Conservation (phyloP, 2,888 invertebrate species). For the Glaucopsyche alexis region DNA sequence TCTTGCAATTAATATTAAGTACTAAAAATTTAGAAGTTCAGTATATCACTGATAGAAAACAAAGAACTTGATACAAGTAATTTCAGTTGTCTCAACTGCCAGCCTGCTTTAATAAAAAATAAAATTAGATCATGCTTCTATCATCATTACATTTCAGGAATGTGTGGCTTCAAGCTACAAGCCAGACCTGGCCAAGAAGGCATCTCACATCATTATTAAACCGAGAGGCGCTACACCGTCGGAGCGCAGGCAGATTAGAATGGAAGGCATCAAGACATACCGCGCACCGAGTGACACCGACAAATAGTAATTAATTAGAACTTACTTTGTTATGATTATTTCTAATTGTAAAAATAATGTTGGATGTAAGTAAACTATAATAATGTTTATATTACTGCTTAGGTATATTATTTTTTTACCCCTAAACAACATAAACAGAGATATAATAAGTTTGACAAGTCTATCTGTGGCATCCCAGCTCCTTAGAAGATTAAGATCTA, state of each 20-base stretch:
- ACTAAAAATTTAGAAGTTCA: too few relatives aligned
- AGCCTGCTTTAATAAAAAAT: too few relatives aligned
- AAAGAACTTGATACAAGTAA: too few relatives aligned
- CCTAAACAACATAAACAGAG: too few relatives aligned
- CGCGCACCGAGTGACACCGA: constrained; percentile 38
- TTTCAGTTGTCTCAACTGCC: too few relatives aligned
- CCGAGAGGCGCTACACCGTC: constrained; percentile 61
- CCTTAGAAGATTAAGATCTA: too few relatives aligned
- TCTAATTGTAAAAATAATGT: constrained; percentile 5
- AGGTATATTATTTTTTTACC: neutral
- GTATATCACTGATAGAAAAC: too few relatives aligned
- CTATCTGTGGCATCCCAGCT: too few relatives aligned
- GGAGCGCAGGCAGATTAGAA: constrained; percentile 54
- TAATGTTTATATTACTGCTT: neutral
- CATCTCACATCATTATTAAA: constrained; percentile 54
- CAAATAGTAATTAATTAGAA: neutral
- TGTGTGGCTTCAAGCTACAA: constrained; percentile 46
- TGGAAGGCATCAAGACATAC: constrained; percentile 53
- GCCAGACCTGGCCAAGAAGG: constrained; percentile 51
- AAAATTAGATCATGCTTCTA: too few relatives aligned
- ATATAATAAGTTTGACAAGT: too few relatives aligned
- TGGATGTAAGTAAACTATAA: neutral
- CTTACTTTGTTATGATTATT: neutral
- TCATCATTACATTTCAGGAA: constrained; percentile 45
- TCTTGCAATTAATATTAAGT: too few relatives aligned